Evolutionary conservation across 2,888 invertebrate species (phyloP).

Genomic region (Chromoteleia sp.): DNA sequence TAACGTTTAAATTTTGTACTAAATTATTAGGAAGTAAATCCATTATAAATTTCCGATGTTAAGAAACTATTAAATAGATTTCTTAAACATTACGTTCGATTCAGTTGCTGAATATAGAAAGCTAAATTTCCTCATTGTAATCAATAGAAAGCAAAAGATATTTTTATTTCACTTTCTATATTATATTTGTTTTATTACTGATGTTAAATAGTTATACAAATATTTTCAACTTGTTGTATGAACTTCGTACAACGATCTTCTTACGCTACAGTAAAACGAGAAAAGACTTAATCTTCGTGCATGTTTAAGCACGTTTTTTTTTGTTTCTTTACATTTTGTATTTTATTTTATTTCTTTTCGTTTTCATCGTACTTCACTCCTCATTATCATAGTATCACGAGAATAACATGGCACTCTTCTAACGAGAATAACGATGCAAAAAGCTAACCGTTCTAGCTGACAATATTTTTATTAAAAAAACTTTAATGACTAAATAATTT

Average conservation of each 20-base stretch:
- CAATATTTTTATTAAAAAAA: too few species aligned
- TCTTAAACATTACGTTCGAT: not conserved
- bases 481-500: too few species aligned
- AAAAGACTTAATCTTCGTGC: conserved; percentile 52
- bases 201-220: too few species aligned
- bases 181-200: not conserved
- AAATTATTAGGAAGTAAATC: conserved; percentile 12
- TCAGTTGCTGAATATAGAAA: too few species aligned
- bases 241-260: not conserved
- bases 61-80: not conserved
- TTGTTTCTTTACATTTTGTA: not conserved
- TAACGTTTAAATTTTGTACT: not conserved
- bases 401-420: too few species aligned
- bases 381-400: conserved; percentile 4
- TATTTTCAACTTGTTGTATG: too few species aligned
- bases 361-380: not conserved
- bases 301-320: conserved; percentile 68
- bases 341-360: conserved; percentile 41
- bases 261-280: conserved; percentile 14
- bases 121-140: too few species aligned
- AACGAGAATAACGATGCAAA: too few species aligned
- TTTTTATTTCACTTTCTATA: too few species aligned
- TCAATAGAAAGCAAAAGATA: too few species aligned
- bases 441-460: too few species aligned
- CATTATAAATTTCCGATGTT: conserved; percentile 26